phyloP scores from a whole-genome alignment of 2,888 invertebrate genomes.

The Drosophila trichaetosa region DNA sequence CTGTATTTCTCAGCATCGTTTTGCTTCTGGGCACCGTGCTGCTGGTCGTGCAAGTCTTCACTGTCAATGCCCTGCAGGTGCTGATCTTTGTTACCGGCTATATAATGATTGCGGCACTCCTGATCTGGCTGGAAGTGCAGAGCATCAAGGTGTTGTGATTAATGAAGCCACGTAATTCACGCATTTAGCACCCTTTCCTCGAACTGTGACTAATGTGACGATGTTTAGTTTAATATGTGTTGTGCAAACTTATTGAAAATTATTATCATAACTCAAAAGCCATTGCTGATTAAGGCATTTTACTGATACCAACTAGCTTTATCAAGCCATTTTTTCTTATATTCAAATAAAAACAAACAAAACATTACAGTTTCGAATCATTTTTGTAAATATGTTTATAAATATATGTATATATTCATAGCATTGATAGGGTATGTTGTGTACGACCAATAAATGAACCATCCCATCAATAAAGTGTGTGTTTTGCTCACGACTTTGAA shows the following conservation, averaged over 20 bases:
- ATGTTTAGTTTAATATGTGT: constrained; percentile 36
- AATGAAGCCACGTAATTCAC: not conserved
- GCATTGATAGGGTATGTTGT: constrained; percentile 17
- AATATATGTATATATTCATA: not conserved
- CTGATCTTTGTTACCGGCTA: constrained; percentile 63
- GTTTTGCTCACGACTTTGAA: constrained; percentile 15
- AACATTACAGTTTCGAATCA: not conserved
- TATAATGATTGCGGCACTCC: constrained; percentile 57
- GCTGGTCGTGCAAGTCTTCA: constrained; percentile 69
- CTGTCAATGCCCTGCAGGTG: constrained; percentile 66
- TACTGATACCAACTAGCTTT: constrained; percentile 35
- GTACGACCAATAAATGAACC: constrained; percentile 47
- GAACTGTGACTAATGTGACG: constrained; percentile 42
- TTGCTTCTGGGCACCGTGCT: constrained; percentile 72
- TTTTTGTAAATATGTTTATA: too few species aligned
- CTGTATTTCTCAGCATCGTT: constrained; percentile 58
- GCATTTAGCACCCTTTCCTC: not conserved
- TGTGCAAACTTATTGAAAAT: constrained; percentile 57
- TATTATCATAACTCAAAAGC: constrained; percentile 40
- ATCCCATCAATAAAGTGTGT: constrained; percentile 24
- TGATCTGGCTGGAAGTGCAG: constrained; percentile 77
- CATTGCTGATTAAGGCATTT: constrained; percentile 33
- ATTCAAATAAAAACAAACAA: constrained; percentile 5
- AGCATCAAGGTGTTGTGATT: constrained; percentile 75
- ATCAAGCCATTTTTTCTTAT: constrained; percentile 6